phyloP scores from a whole-genome alignment of 2,113 vertebrate species.

The Gila orcuttii region DNA sequence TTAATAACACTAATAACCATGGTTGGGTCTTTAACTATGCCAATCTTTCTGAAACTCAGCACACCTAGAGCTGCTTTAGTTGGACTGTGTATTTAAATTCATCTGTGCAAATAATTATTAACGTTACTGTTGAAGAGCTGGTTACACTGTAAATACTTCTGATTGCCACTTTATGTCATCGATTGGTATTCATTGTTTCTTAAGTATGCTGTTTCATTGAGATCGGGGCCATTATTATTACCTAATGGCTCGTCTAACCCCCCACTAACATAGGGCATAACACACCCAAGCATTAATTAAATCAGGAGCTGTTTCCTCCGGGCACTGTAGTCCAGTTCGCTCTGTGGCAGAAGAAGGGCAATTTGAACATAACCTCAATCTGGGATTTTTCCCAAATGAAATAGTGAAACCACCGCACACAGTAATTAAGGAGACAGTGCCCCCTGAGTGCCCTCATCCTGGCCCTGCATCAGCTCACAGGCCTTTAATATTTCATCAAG shows the following conservation, averaged over 20 bases:
- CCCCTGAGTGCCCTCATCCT: constrained; percentile 43
- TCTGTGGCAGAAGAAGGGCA: constrained; percentile 31
- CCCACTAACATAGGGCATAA: constrained; percentile 19
- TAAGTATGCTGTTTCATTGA: constrained; percentile 11
- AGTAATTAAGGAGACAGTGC: constrained; percentile 54
- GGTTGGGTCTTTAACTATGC: constrained; percentile 22
- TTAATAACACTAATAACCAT: constrained; percentile 48
- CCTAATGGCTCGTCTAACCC: constrained; percentile 14
- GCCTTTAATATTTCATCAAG: constrained; percentile 57
- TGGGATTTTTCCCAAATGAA: constrained; percentile 45
- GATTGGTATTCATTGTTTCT: constrained; percentile 17
- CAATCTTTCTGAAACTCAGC: background rate
- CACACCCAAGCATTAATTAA: constrained; percentile 50
- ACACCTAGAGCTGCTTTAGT: constrained; percentile 1
- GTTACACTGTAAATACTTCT: constrained; percentile 20
- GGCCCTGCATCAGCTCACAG: constrained; percentile 30
- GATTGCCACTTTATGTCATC: background rate
- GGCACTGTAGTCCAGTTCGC: constrained; percentile 39
- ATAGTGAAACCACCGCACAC: constrained; percentile 26
- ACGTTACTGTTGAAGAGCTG: background rate
- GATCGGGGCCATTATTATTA: constrained; percentile 29
- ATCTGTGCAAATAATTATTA: background rate
- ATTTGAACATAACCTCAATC: constrained; percentile 53
- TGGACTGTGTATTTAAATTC: background rate
- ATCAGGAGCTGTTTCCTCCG: constrained; percentile 20